phyloP scores from a whole-genome alignment of 2,888 invertebrate genomes.

The Atherix ibis region DNA sequence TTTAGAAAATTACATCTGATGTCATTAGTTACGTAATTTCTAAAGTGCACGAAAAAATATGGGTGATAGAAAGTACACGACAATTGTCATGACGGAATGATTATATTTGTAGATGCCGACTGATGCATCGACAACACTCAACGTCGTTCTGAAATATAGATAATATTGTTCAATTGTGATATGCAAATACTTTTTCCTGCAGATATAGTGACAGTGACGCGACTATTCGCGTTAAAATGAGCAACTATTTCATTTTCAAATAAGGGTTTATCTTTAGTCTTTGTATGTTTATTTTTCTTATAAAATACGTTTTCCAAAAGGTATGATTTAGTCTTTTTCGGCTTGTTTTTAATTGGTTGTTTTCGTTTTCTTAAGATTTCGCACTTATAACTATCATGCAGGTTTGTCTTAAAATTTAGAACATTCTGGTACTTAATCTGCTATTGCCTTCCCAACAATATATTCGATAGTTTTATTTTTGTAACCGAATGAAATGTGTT shows the following conservation, averaged over 20 bases:
- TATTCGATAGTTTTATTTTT: background rate
- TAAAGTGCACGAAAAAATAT: too few relatives aligned
- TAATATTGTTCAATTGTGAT: constrained; percentile 1
- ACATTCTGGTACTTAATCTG: background rate
- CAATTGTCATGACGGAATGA: too few relatives aligned
- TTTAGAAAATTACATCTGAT: too few relatives aligned
- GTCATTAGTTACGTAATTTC: too few relatives aligned
- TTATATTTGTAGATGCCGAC: too few relatives aligned
- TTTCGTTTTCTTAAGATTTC: constrained; percentile 3
- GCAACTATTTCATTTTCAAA: constrained; percentile 5
- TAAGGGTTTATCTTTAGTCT: constrained; percentile 7
- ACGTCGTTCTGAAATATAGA: background rate
- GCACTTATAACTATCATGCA: background rate
- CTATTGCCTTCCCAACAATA: background rate
- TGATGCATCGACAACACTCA: too few relatives aligned
- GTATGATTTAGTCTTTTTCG: background rate
- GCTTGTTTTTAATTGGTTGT: constrained; percentile 1
- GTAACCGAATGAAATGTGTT: constrained; percentile 3
- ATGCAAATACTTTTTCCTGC: constrained; percentile 4
- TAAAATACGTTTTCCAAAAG: background rate
- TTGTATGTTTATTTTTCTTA: constrained; percentile 4
- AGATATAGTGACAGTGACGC: constrained; percentile 6
- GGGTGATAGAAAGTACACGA: too few relatives aligned
- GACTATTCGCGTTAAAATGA: constrained; percentile 5
- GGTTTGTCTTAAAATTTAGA: background rate